A percentile compares a stretch with the other conserved stretches of the same genome.
phyloP scores from a whole-genome alignment of 2,888 invertebrate genomes.

The Mamestra brassicae region DNA sequence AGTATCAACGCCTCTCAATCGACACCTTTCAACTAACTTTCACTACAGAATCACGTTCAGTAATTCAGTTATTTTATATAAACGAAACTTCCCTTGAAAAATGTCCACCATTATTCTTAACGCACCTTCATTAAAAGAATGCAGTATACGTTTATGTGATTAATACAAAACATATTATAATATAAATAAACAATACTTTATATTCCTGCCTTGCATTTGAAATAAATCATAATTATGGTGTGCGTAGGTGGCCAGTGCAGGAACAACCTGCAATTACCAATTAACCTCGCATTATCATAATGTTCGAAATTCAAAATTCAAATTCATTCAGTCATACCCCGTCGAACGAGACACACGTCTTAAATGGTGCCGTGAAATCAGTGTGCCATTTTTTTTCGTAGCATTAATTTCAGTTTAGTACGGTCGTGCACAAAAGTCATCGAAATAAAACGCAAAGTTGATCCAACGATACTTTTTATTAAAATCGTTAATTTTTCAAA shows the following conservation, averaged over 20 bases:
- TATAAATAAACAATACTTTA: slow-evolving; percentile 80
- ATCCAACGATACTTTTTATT: slow-evolving; percentile 71
- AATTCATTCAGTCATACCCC: slow-evolving; percentile 78
- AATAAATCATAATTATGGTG: slow-evolving; percentile 84
- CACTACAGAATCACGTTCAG: slow-evolving; percentile 6
- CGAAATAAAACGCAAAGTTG: slow-evolving; percentile 43
- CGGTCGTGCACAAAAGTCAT: neutral
- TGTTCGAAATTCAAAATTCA: slow-evolving; percentile 78
- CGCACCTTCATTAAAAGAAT: slow-evolving; percentile 68
- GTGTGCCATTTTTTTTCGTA: slow-evolving; percentile 39
- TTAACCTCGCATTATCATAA: slow-evolving; percentile 82
- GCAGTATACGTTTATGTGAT: slow-evolving; percentile 59
- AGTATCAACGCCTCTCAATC: slow-evolving; percentile 34
- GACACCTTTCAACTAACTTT: slow-evolving; percentile 33
- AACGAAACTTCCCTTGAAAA: slow-evolving; percentile 39
- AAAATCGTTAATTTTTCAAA: slow-evolving; percentile 69
- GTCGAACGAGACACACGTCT: slow-evolving; percentile 71
- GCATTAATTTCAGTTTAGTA: slow-evolving; percentile 9
- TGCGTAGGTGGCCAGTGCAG: slow-evolving; percentile 84
- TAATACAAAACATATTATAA: slow-evolving; percentile 56
- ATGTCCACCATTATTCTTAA: slow-evolving; percentile 42
- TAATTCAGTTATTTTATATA: slow-evolving; percentile 15
- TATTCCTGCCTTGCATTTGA: slow-evolving; percentile 78
- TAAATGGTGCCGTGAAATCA: slow-evolving; percentile 76
- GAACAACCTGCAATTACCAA: slow-evolving; percentile 85